Conservation (phyloP, 2,113 vertebrate species). For the Candoia aspera region DNA sequence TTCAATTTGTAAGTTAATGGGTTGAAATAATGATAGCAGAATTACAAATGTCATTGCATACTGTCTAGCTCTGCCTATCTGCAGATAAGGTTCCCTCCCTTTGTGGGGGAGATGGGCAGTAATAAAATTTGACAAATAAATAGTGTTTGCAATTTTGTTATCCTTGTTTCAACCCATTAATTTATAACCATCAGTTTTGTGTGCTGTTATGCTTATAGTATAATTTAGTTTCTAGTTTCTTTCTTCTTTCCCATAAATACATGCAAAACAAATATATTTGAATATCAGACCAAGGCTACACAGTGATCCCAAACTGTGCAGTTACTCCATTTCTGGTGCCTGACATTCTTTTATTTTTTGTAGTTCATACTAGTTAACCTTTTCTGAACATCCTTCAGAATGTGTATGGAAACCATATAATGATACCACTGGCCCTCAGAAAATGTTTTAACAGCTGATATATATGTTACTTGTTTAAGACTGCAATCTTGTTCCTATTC, state of each 20-base stretch:
- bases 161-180: slow-evolving; percentile 21
- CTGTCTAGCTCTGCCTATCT: not conserved
- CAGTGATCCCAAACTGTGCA: not conserved
- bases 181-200: slow-evolving; percentile 21
- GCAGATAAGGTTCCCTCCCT: slow-evolving; percentile 7
- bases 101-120: too few species aligned
- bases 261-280: not conserved
- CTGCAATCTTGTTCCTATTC: not conserved
- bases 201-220: slow-evolving; percentile 15
- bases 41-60: slow-evolving; percentile 9
- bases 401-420: not conserved
- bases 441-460: not conserved
- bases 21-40: slow-evolving; percentile 29
- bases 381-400: not conserved
- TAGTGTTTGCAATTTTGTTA: slow-evolving; percentile 22
- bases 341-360: not conserved
- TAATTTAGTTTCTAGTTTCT: not conserved
- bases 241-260: not conserved
- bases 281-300: not conserved
- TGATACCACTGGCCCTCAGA: not conserved
- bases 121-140: too few species aligned
- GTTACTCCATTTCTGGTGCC: not conserved
- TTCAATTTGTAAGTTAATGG: slow-evolving; percentile 34
- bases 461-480: not conserved
- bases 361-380: not conserved